Evolutionary conservation across 2,113 vertebrate genomes (phyloP), one percentile per base, ranked within the genome.

Genomic region (Pao palembangensis): DNA sequence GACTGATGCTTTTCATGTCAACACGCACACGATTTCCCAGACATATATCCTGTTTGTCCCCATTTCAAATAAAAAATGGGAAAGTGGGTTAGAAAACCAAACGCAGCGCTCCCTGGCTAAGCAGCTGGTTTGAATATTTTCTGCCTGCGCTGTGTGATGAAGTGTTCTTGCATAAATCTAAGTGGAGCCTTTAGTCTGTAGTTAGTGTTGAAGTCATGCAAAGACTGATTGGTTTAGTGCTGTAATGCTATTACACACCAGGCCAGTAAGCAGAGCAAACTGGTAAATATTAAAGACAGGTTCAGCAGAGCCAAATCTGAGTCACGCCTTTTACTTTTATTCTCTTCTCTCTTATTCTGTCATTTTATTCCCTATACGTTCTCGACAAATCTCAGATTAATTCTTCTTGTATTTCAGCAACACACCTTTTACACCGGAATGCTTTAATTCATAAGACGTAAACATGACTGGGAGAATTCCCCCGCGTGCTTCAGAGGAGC

Each of bases 1-100:
- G 20, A 71, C 56, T 51, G 67, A 25, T 59, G 60, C 66, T 17
- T 76, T 73, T 75, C 52, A 78, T 74, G 54, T 58, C 60, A 68
- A 74, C 57, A 72, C 10, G 23, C 57, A 48, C 54, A 44, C 77
- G 65, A 85, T 85, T 86, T 84, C 77, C 79, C 81, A 67, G 34
- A 47, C 49, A 50, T 69, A 16, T 2, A 15, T 46, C 44, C 44
- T 5, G 43, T 81, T 62, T 67, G 69, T 75, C 61, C 70, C 64
- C 17, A 1, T 25, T 25, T 52, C 18, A 20, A 49, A 49, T 44
- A 43, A 46, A 71, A 50, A 63, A 63, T 70, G 55, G 51, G 46
- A 65, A 78, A 72, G 47, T 64, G 10, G 18, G 55, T 72, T 68
- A 61, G 55, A 49, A 65, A 69, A 28, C 44, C 46, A 68, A 71